Evolutionary conservation across 1,140 invertebrate species (phyloP).

Genomic region (Eumeta japonica): DNA sequence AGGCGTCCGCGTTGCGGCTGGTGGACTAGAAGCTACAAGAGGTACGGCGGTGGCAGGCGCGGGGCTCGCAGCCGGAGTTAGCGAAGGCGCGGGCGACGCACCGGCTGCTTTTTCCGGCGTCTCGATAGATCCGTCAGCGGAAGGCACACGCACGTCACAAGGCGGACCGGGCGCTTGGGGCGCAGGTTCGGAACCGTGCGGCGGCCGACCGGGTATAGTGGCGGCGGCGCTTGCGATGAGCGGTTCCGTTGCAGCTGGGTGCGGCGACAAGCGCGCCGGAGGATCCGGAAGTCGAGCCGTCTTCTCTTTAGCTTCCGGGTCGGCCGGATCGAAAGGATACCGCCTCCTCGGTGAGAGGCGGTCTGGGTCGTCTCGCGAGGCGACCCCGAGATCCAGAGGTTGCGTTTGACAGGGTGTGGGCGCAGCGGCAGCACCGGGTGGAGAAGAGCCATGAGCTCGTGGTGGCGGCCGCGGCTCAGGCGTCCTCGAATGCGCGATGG

Average conservation of each 20-base stretch:
- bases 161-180: conserved; percentile 60
- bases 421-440: conserved; percentile 56
- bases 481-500: conserved; percentile 16
- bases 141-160: conserved; percentile 51
- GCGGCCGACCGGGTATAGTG: conserved; percentile 60
- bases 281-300: conserved; percentile 35
- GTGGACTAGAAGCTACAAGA: conserved; percentile 28
- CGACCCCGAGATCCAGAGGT: conserved; percentile 71
- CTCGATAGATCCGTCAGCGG: conserved; percentile 60
- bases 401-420: conserved; percentile 63
- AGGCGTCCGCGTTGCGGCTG: conserved; percentile 36
- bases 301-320: conserved; percentile 31
- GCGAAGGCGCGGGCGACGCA: conserved; percentile 40
- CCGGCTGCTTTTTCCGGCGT: conserved; percentile 60
- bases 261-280: conserved; percentile 37
- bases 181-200: conserved; percentile 46
- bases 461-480: conserved; percentile 41
- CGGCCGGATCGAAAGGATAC: conserved; percentile 36
- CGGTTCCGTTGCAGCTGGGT: conserved; percentile 38
- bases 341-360: conserved; percentile 58
- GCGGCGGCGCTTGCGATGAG: conserved; percentile 73
- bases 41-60: conserved; percentile 34
- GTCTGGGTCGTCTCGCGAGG: conserved; percentile 50
- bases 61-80: conserved; percentile 35
- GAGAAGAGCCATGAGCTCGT: conserved; percentile 51